These are phyloP conservation scores for Bathynomus jamesi DNA, from an alignment of 1,140 invertebrate species.

Conservation along the genomic window DNA sequence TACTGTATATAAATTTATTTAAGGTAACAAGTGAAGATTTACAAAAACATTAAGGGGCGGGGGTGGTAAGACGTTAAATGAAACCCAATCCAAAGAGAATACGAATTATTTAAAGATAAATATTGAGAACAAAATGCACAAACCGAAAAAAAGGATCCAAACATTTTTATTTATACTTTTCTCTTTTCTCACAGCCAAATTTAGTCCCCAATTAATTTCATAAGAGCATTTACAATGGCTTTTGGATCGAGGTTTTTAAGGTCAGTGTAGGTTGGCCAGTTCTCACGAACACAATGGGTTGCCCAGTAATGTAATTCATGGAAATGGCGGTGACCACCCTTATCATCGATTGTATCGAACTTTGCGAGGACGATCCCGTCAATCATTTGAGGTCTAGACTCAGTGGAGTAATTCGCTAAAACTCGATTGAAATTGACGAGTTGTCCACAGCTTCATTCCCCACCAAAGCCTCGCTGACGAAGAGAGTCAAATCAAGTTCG, in stretches of 20 bases:
- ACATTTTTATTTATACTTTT: no score
- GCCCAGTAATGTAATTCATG: conserved; percentile 99
- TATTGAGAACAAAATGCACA: no score
- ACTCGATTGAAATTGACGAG: conserved; percentile 98
- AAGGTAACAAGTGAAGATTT: no score
- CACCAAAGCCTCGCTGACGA: conserved; percentile 97
- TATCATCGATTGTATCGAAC: conserved; percentile 99
- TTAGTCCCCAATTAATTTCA: no score
- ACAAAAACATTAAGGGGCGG: no score
- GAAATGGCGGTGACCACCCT: conserved; percentile 98
- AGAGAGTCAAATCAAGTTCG: conserved; percentile 92
- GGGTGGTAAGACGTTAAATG: no score
- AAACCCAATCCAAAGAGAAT: no score
- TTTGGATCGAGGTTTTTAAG: conserved; percentile 93
- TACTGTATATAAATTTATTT: no score
- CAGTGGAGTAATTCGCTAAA: conserved; percentile 75
- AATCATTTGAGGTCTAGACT: conserved; percentile 76
- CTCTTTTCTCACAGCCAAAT: conserved; percentile 45
- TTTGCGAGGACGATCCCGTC: conserved; percentile 97
- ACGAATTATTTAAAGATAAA: no score
- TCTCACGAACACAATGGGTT: conserved; percentile 98
- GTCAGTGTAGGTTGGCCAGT: conserved; percentile 99
- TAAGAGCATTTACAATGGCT: conserved; percentile 89
- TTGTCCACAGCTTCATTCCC: conserved; percentile 99
- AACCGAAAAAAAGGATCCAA: no score